Evolutionary conservation across 1,140 invertebrate species (phyloP), one percentile per base, ranked within the genome.

Genomic region (Chymomyza costata): DNA sequence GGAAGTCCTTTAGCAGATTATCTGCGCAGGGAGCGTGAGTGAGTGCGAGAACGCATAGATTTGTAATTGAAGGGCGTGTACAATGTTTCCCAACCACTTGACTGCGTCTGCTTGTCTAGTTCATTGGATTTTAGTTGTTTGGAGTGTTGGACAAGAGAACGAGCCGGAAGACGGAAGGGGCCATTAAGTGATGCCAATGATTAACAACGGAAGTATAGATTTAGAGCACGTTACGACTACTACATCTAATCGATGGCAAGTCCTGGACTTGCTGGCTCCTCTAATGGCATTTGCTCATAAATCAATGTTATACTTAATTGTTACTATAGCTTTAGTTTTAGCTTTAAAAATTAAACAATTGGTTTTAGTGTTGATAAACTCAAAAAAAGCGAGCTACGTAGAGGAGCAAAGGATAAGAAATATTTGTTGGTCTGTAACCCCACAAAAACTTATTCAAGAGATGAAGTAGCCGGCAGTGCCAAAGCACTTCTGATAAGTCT

Each of bases 121-220:
- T 67, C 51, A 62, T 68, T 66, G 63, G 56, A 55, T 62, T 56
- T 34, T 28, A 30, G 7, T 50, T 31, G 34, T 11, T 39, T 6
- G 40, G 13, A 28, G 15, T 17, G 47, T 34, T 15, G 32, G 30
- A 15, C 55, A 37, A 49, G 45, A 50, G 48, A 40, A 18, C 31
- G 28, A 43, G 35, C 14, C 58, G 63, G 52, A 38, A 40, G 39
- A 35, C 76, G 81, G 78, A 83, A 83, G 70, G 70, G 81, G 65
- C 81, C 74, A 78, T 84, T 84, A 84, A 84, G 76, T 82, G 82
- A 82, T 84, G 82, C 76, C 82, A 84, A 83, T 84, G 82, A 83
- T 84, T 84, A 83, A 83, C 64, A 81, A 83, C 80, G 80, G 80
- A 83, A 80, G 81, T 83, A 83, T 83, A 80, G 80, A 83, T 83